Base-by-base conservation (phyloP, 2,888 invertebrate genomes). In the Linnaemya vulpina region DNA sequence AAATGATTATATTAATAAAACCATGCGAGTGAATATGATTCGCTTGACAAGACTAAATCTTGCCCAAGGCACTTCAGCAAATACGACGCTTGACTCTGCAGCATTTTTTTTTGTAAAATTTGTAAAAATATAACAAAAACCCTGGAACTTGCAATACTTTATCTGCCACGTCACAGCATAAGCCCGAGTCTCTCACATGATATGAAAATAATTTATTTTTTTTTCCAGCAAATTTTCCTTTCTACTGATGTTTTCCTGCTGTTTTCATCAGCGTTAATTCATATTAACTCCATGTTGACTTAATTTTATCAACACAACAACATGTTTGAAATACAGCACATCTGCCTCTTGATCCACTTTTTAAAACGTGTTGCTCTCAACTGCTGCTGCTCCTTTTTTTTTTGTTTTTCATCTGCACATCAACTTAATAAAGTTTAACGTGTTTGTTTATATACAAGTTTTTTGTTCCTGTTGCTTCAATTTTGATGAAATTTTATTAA, bases 201-300 rank as follows among this genome's bases (percentile, higher is more conserved):
- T 13, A 7, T 20, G 4, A 7, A 17, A 11, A 11, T 10, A 38
- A 3, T 60, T 38, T 60, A 4, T 25, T 20, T 13, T 62, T 40
- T 20, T 60, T 55, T 15, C 5, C 5, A 3, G 2, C 30, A 15
- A 13, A 15, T 10, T n/a, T 17, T 25, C 3, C 13, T 22, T 22
- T 63, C 5, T 63, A 9, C 15, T 67, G 10, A 8, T 30, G 9
- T n/a, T 17, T 55, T 15, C 7, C 40, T 43, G n/a, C n/a, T 30
- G 60, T 25, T 46, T 35, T 49, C 22, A 40, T 20, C 11, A 40
- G 38, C 35, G 20, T 30, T 73, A 30, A 62, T 49, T 25, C 13
- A 13, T 17, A 73, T 73, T 60, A 73, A 60, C 17, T 58, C 30
- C 35, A 20, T 60, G 49, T 60, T 35, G 73, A 30, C 13, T 73